Evolutionary conservation across 2,888 invertebrate genomes (phyloP).

Genomic region (Prostheceraeus crozeri): DNA sequence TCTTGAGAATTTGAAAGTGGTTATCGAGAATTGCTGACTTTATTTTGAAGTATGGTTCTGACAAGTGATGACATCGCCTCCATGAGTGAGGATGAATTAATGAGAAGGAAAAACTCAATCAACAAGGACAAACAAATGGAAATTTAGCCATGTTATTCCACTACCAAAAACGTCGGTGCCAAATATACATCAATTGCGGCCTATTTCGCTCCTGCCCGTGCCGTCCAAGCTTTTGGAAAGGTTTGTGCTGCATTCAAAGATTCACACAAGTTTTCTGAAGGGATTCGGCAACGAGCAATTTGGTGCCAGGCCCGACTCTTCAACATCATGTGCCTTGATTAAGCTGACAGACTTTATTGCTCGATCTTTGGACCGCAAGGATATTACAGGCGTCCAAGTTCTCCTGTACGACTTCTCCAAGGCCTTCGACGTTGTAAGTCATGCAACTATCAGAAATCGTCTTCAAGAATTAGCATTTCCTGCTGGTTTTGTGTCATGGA

Average conservation of each 20-base stretch:
- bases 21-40: too few species aligned
- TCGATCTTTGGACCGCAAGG: background rate
- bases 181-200: background rate
- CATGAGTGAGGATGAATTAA: too few species aligned
- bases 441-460: constrained; percentile 6
- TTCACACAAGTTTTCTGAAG: background rate
- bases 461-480: constrained; percentile 6
- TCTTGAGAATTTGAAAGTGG: too few species aligned
- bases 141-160: constrained; percentile 1
- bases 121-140: too few species aligned
- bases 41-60: too few species aligned
- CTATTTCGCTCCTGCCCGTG: constrained; percentile 8
- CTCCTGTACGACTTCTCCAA: constrained; percentile 16
- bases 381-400: constrained; percentile 7
- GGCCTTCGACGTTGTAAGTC: constrained; percentile 7
- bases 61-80: too few species aligned
- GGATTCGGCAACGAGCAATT: background rate
- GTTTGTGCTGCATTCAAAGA: background rate
- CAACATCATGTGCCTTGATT: constrained; percentile 7
- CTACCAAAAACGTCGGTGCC: background rate
- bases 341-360: constrained; percentile 1
- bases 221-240: constrained; percentile 12
- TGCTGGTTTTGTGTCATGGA: constrained; percentile 8
- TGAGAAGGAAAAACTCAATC: too few species aligned
- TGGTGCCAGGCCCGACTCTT: constrained; percentile 13